phyloP scores from a whole-genome alignment of 64 coral and sea anemone genomes.

The Catalaphyllia jardinei region DNA sequence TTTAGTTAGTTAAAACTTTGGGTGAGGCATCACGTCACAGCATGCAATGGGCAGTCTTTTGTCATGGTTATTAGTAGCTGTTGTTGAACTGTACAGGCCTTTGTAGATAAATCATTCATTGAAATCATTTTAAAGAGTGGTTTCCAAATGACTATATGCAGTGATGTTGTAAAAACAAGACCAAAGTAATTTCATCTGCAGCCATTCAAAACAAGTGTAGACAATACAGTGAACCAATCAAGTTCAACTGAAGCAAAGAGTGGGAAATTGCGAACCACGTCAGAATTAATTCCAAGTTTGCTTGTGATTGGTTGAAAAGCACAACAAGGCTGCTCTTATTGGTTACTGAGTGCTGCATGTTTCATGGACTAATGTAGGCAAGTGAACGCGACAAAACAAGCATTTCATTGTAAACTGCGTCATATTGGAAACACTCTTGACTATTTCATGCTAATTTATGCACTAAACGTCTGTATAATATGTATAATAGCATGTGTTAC shows the following conservation, averaged over 20 bases:
- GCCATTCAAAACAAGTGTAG: background rate
- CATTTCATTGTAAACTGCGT: background rate
- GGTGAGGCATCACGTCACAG: slow-evolving; percentile 24
- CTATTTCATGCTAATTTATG: background rate
- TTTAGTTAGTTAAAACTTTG: background rate
- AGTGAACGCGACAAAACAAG: no score
- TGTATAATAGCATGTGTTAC: background rate
- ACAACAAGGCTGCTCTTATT: no score
- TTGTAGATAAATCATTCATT: background rate
- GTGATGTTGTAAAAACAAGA: background rate
- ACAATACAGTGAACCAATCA: background rate
- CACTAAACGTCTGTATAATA: background rate
- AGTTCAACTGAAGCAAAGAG: background rate
- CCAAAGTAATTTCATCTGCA: background rate
- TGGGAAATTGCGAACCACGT: background rate
- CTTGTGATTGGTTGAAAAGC: background rate
- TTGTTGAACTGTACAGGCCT: background rate
- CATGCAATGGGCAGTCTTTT: background rate
- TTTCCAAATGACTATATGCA: background rate
- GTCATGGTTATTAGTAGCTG: background rate
- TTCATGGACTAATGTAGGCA: no score
- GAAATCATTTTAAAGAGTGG: background rate
- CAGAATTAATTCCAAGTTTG: no score
- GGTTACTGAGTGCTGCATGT: no score
- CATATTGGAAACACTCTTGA: background rate